A percentile compares a stretch with the other conserved stretches of the same genome.
These are phyloP conservation scores for Actinostola sp. DNA, from an alignment of 92 coral and sea anemone genomes.

Conservation along the genomic window DNA sequence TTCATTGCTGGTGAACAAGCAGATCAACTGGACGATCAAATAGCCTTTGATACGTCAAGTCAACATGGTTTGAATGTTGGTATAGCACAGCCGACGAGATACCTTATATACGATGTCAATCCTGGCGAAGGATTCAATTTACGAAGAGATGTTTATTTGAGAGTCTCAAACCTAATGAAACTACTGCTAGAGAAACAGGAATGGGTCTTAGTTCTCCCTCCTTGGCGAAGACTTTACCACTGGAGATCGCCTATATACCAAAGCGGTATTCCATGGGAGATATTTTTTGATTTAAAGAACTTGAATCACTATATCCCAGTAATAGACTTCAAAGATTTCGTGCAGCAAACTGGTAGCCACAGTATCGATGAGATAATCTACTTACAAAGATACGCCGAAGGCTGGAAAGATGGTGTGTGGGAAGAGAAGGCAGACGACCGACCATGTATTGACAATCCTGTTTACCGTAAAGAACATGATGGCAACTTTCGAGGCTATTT, in stretches of 20 bases:
- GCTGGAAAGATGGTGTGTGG: conserved; percentile 97
- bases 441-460: conserved; percentile 80
- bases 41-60: conserved; percentile 70
- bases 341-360: conserved; percentile 80
- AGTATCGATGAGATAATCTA: conserved; percentile 87
- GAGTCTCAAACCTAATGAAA: conserved; percentile 87
- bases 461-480: conserved; percentile 66
- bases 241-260: conserved; percentile 89
- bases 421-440: conserved; percentile 97
- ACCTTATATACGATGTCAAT: conserved; percentile 92
- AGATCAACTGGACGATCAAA: conserved; percentile 55
- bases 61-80: conserved; percentile 73
- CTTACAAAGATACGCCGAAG: conserved; percentile 91
- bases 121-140: conserved; percentile 98
- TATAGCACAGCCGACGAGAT: conserved; percentile 43
- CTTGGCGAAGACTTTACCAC: conserved; percentile 95
- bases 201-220: conserved; percentile 97
- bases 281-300: conserved; percentile 89
- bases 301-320: conserved; percentile 91
- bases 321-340: conserved; percentile 91
- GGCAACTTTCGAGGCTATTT: conserved; percentile 88
- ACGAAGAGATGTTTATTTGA: conserved; percentile 92
- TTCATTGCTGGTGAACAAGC: conserved; percentile 1
- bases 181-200: conserved; percentile 76
- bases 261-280: conserved; percentile 94